phyloP scores from a whole-genome alignment of 2,797 vertebrate genomes.

The Australoheros facetus region DNA sequence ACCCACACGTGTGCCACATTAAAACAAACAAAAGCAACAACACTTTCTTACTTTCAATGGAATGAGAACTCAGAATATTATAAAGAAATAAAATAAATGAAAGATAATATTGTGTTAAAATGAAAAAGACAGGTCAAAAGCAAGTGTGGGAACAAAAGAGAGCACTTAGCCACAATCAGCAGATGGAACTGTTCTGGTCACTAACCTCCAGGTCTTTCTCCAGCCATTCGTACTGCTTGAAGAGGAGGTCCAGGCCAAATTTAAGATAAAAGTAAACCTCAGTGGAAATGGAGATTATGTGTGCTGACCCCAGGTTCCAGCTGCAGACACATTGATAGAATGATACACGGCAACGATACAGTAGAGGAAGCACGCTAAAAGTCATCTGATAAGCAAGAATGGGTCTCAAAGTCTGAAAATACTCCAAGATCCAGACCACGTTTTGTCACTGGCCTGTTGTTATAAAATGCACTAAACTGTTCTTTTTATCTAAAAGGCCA shows the following conservation, averaged over 20 bases:
- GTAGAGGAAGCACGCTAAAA: constrained; percentile 37
- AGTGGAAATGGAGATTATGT: constrained; percentile 90
- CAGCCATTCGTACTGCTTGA: constrained; percentile 87
- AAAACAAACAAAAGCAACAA: not conserved
- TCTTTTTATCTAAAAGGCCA: not conserved
- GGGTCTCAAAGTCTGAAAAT: constrained; percentile 34
- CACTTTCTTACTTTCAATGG: not conserved
- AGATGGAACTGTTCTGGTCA: not conserved
- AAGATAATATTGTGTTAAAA: not conserved
- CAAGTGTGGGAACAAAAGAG: constrained; percentile 12
- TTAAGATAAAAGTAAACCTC: constrained; percentile 90
- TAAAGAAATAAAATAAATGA: not conserved
- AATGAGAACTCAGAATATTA: not conserved
- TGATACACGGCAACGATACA: constrained; percentile 40
- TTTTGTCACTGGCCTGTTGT: constrained; percentile 3
- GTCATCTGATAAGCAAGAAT: constrained; percentile 20
- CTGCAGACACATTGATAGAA: constrained; percentile 73
- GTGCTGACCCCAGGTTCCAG: constrained; percentile 88
- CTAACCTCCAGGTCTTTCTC: constrained; percentile 86
- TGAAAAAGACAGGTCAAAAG: not conserved
- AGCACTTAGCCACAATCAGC: constrained; percentile 11
- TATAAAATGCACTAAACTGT: constrained; percentile 8
- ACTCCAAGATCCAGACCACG: not conserved
- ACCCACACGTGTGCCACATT: not conserved
- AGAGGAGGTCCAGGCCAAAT: constrained; percentile 84